Conservation (phyloP, 2,797 vertebrate species). For the Sebastes oblongus region DNA sequence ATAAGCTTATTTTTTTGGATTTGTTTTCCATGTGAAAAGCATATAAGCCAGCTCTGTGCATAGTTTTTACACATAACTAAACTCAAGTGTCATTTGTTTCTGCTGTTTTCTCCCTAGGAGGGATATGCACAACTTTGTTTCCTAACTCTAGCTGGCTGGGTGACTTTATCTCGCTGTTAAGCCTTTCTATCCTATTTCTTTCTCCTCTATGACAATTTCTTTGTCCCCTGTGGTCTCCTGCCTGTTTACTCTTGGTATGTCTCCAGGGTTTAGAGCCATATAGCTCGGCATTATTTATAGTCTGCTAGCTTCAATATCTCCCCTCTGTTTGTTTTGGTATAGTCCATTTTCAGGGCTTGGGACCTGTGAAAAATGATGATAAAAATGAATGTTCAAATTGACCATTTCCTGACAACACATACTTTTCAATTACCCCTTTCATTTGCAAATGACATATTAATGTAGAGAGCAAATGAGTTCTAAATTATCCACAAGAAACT, state of each 20-base stretch:
- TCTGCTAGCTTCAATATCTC: neutral
- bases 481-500: neutral
- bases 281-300: slow-evolving; percentile 8
- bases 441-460: slow-evolving; percentile 8
- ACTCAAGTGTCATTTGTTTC: slow-evolving; percentile 11
- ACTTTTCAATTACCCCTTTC: neutral
- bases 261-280: neutral
- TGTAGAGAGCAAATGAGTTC: neutral
- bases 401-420: neutral
- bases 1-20: neutral
- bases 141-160: neutral
- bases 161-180: slow-evolving; percentile 2
- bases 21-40: slow-evolving; percentile 10
- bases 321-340: neutral
- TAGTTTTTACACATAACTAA: slow-evolving; percentile 15
- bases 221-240: neutral
- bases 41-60: neutral
- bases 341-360: neutral
- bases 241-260: slow-evolving; percentile 2
- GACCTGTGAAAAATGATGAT: neutral
- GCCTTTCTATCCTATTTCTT: neutral
- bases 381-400: neutral
- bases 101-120: slow-evolving; percentile 6
- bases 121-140: slow-evolving; percentile 9
- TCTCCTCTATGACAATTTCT: neutral